These are phyloP conservation scores for Phortica magna DNA, from an alignment of 2,888 invertebrate species.

Conservation along the genomic window DNA sequence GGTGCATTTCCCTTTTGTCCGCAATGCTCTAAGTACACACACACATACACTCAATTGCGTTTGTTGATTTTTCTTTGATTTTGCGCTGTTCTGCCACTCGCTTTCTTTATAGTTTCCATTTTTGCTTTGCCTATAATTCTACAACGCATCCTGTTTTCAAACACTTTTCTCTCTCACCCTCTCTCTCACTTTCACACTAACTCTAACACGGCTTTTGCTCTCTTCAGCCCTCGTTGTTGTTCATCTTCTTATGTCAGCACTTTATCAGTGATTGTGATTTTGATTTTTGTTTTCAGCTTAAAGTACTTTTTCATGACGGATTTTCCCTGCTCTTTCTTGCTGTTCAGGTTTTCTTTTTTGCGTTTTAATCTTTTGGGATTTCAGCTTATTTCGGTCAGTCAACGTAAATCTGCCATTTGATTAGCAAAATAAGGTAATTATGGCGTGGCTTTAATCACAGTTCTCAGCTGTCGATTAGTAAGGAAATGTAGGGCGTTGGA, in stretches of 20 bases:
- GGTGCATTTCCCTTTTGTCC: background rate
- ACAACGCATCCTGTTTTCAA: conserved; percentile 1
- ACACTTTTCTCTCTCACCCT: conserved; percentile 40
- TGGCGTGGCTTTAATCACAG: conserved; percentile 37
- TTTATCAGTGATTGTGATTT: background rate
- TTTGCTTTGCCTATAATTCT: background rate
- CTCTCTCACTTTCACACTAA: background rate
- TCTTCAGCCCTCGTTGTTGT: conserved; percentile 61
- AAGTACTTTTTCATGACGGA: background rate
- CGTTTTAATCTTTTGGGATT: background rate
- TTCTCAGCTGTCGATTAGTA: too few relatives aligned
- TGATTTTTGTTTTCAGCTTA: background rate
- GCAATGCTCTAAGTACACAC: background rate
- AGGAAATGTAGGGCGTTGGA: too few relatives aligned
- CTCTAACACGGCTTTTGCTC: too few relatives aligned
- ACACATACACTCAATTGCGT: background rate
- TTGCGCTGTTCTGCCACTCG: background rate
- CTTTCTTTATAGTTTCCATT: background rate
- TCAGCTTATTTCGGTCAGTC: background rate
- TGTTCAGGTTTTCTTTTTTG: background rate
- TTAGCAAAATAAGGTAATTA: conserved; percentile 38
- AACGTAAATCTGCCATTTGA: conserved; percentile 4
- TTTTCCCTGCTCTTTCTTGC: background rate
- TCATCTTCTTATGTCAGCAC: background rate
- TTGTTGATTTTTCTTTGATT: conserved; percentile 20